Evolutionary conservation across 2,113 vertebrate species (phyloP).

Genomic region (Ia io): DNA sequence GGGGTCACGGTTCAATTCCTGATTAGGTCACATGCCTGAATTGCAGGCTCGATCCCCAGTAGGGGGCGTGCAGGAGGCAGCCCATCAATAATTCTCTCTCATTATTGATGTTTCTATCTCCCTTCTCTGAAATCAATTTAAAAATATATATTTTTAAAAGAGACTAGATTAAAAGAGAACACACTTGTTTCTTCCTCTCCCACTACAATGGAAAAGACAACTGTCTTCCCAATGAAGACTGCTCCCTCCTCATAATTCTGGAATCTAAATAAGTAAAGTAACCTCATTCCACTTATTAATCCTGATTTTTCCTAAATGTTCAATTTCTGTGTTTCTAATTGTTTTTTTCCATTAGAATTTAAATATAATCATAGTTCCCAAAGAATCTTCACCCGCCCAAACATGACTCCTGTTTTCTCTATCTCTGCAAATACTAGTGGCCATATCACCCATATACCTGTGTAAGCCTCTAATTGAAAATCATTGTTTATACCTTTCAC

Average conservation of each 20-base stretch:
- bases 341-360: background rate
- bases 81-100: no score
- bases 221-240: background rate
- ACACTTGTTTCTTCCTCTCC: background rate
- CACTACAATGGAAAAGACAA: background rate
- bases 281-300: background rate
- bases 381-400: background rate
- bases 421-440: background rate
- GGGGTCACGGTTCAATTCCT: no score
- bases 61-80: no score
- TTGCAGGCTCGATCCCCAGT: no score
- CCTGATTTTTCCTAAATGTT: background rate
- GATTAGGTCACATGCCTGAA: no score
- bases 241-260: background rate
- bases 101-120: no score
- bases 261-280: background rate
- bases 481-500: background rate
- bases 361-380: background rate
- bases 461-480: background rate
- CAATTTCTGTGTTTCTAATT: background rate
- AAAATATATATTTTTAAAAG: background rate
- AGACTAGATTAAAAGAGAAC: background rate
- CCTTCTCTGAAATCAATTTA: no score
- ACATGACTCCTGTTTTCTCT: background rate
- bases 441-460: background rate